A percentile compares a stretch with the other conserved stretches of the same genome.
These are phyloP conservation scores for Catostomus latipinnis DNA, from an alignment of 2,797 vertebrate genomes.

Conservation along the genomic window DNA sequence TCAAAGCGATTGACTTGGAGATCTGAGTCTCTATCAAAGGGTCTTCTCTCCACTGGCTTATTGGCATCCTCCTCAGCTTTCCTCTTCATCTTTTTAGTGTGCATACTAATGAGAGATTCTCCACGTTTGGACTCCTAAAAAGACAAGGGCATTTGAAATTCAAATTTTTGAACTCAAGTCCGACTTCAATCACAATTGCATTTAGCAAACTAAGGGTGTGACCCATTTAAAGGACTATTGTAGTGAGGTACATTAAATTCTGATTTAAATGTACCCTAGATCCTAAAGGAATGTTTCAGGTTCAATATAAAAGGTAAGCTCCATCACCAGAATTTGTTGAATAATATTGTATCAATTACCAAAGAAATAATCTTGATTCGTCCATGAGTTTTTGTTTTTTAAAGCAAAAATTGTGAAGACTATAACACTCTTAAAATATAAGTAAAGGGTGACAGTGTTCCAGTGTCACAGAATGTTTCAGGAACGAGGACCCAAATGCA, in stretches of 20 bases:
- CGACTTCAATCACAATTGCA: neutral
- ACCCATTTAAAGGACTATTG: neutral
- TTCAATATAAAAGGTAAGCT: too few species aligned
- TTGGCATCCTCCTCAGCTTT: constrained; percentile 80
- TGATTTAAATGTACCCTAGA: too few species aligned
- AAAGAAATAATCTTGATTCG: too few species aligned
- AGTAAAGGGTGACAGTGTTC: too few species aligned
- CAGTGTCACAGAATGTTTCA: too few species aligned
- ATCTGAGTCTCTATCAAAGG: constrained; percentile 94
- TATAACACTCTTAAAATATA: too few species aligned
- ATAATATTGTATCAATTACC: too few species aligned
- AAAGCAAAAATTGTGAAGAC: too few species aligned
- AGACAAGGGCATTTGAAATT: neutral
- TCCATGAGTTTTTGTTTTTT: too few species aligned
- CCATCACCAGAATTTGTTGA: too few species aligned
- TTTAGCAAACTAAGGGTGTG: neutral
- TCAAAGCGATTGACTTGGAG: constrained; percentile 94
- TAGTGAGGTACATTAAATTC: neutral
- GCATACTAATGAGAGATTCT: constrained; percentile 91
- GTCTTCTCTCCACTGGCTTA: constrained; percentile 84
- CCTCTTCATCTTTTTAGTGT: constrained; percentile 90
- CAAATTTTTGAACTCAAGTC: neutral
- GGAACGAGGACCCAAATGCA: too few species aligned
- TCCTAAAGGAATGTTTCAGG: too few species aligned
- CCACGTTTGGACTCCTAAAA: constrained; percentile 88